phyloP scores from a whole-genome alignment of 35 echinoderm and acorn worm species.

The Hemicentrotus pulcherrimus region DNA sequence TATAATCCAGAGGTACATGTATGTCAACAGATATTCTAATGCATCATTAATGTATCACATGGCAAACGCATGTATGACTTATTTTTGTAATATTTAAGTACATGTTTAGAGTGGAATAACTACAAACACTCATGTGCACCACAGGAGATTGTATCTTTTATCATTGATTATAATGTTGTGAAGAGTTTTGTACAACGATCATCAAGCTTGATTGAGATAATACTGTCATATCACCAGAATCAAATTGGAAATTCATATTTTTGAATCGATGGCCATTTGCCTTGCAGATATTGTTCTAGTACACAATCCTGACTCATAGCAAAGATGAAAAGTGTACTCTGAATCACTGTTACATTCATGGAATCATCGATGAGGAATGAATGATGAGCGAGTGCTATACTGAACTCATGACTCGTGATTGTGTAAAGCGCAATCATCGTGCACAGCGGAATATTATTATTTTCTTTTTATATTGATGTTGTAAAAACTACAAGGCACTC shows the following conservation, averaged over 20 bases:
- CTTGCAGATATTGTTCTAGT: background rate
- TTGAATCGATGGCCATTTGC: background rate
- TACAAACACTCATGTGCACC: background rate
- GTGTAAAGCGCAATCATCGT: background rate
- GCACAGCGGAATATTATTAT: conserved; percentile 21
- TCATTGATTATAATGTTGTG: background rate
- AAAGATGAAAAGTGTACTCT: background rate
- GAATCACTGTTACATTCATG: background rate
- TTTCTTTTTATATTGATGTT: conserved; percentile 25
- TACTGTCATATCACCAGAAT: background rate
- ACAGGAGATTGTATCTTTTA: background rate
- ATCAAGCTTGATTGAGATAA: background rate
- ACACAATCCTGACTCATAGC: too few relatives aligned
- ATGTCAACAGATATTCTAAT: background rate
- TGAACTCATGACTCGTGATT: background rate
- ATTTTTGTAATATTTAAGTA: background rate
- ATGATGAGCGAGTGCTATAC: background rate
- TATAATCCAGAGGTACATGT: background rate
- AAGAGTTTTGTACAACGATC: background rate
- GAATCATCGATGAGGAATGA: background rate
- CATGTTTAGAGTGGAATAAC: background rate
- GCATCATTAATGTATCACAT: background rate
- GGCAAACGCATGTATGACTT: background rate
- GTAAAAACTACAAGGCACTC: background rate
- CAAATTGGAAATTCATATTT: background rate